Percentiles rank a stretch among this genome's conserved stretches.
Evolutionary conservation across 2,113 vertebrate genomes (phyloP).

Genomic region (Piaya cayana): DNA sequence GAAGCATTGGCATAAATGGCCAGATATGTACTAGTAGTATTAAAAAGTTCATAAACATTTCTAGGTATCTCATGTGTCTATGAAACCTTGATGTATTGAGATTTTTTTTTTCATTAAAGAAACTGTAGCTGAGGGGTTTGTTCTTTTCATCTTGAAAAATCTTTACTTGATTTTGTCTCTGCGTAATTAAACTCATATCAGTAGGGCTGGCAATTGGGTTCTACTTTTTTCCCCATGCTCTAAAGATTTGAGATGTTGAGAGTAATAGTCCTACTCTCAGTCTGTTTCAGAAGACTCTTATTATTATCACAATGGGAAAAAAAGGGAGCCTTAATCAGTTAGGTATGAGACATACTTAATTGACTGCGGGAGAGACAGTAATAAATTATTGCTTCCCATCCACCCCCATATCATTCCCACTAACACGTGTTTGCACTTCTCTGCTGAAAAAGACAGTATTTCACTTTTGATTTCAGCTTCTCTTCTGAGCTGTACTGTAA

Average conservation of each 20-base stretch:
- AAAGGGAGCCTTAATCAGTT: conserved; percentile 6
- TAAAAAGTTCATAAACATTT: not conserved
- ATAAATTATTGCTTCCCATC: conserved; percentile 19
- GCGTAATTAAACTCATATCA: not conserved
- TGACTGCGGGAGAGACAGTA: not conserved
- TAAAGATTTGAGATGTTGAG: not conserved
- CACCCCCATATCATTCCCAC: not conserved
- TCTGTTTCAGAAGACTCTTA: not conserved
- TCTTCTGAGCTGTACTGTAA: not conserved
- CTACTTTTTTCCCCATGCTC: not conserved
- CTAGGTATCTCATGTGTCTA: not conserved
- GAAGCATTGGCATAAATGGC: not conserved
- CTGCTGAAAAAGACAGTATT: not conserved
- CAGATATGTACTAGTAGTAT: not conserved
- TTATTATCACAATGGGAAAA: not conserved
- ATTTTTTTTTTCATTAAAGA: not conserved
- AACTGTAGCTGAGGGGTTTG: not conserved
- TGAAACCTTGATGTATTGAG: not conserved
- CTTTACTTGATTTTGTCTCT: not conserved
- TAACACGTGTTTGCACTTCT: not conserved
- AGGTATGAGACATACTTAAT: not conserved
- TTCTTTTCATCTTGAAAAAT: not conserved
- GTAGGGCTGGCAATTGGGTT: not conserved
- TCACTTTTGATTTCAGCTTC: not conserved
- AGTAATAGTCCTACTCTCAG: not conserved